These are phyloP conservation scores for Manis crassicaudata DNA, from an alignment of 2,797 vertebrate species.

Conservation along the genomic window DNA sequence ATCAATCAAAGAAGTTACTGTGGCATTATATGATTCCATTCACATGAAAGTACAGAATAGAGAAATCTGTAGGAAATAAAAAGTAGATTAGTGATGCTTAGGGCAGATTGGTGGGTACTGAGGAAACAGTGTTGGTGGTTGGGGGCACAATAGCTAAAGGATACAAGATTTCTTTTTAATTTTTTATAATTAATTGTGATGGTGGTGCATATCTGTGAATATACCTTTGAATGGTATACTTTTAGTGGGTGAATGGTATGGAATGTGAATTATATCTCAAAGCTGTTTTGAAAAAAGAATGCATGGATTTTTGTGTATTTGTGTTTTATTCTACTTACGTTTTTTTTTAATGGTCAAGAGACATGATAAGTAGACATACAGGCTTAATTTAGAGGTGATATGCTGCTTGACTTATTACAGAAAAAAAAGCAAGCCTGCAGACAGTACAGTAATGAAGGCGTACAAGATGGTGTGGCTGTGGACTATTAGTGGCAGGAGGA, in stretches of 20 bases:
- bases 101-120: background rate
- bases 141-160: background rate
- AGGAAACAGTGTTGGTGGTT: background rate
- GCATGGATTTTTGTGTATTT: background rate
- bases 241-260: background rate
- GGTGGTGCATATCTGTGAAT: background rate
- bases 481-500: background rate
- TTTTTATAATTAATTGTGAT: background rate
- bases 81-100: background rate
- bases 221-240: background rate
- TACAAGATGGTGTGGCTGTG: background rate
- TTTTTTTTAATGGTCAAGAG: conserved; percentile 1
- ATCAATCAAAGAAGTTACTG: no score
- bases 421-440: background rate
- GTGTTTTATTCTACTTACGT: background rate
- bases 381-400: conserved; percentile 6
- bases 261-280: background rate
- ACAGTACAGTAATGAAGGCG: background rate
- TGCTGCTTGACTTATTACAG: background rate
- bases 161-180: background rate
- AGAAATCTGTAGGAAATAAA: background rate
- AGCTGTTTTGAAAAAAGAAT: background rate
- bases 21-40: background rate
- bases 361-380: background rate
- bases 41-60: background rate